Conservation (phyloP, 2,113 vertebrate species). For the Acanthisitta chloris region DNA sequence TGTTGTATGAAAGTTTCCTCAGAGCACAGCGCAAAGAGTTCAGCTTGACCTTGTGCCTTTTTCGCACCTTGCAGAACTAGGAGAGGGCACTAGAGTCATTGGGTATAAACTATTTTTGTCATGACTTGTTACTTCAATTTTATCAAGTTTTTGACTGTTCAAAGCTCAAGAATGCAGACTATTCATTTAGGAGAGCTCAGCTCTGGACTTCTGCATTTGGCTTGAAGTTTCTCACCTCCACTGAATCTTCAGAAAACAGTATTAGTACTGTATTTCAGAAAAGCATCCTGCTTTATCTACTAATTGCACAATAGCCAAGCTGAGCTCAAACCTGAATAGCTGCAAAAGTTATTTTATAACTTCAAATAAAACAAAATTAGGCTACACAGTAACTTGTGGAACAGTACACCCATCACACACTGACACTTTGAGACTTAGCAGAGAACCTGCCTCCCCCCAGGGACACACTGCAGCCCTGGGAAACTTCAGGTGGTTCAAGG, state of each 20-base stretch:
- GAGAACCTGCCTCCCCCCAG: neutral
- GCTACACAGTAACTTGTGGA: neutral
- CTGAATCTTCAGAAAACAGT: neutral
- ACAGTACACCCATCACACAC: accelerated
- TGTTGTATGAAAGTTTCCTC: neutral
- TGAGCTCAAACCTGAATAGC: neutral
- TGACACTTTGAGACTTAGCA: neutral
- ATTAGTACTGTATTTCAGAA: neutral
- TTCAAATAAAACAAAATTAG: neutral
- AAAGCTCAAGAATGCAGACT: neutral
- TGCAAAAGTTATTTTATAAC: neutral
- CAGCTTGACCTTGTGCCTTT: neutral
- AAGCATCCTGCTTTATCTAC: neutral
- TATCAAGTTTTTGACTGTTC: neutral
- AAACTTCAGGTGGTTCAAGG: neutral
- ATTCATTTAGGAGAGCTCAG: neutral
- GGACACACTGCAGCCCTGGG: neutral
- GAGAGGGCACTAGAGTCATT: neutral
- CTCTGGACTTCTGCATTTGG: neutral
- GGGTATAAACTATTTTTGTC: neutral
- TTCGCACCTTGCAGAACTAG: neutral
- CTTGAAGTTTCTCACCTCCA: neutral
- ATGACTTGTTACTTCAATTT: neutral
- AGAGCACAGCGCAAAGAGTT: neutral
- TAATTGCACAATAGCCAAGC: neutral